Percentiles rank a stretch among this genome's conserved stretches.
phyloP scores from a whole-genome alignment of 2,113 vertebrate species.

The Sciurus niger region DNA sequence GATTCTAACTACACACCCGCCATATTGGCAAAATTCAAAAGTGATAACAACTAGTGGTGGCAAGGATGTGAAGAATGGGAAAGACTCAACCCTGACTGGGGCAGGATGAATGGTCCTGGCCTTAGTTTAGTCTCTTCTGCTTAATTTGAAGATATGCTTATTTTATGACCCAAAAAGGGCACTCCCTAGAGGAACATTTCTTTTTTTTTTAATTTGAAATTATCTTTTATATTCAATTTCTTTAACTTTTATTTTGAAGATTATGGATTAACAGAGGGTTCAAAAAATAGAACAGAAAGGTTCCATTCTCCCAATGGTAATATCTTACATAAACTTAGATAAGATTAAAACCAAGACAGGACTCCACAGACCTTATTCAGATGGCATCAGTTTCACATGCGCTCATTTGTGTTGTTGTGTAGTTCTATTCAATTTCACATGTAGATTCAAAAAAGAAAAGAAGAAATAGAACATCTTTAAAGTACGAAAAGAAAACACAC shows the following conservation, averaged over 20 bases:
- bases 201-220: not conserved
- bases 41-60: not conserved
- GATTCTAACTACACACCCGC: not conserved
- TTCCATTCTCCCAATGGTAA: not conserved
- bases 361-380: not conserved
- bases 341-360: not conserved
- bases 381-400: not conserved
- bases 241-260: slow-evolving; percentile 10
- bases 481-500: too few relatives aligned
- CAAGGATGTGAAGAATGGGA: not conserved
- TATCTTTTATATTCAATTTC: not conserved
- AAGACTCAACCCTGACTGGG: not conserved
- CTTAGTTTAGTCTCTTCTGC: not conserved
- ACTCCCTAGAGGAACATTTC: not conserved
- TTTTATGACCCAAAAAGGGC: not conserved
- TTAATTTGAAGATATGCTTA: not conserved
- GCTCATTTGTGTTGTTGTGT: not conserved
- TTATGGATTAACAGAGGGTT: not conserved
- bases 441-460: too few relatives aligned
- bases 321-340: not conserved
- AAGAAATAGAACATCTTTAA: too few relatives aligned
- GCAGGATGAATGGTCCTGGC: not conserved
- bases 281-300: not conserved
- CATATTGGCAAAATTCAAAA: not conserved
- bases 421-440: too few relatives aligned